Base-by-base conservation (phyloP, 2,113 vertebrate genomes). In the Procavia capensis region DNA sequence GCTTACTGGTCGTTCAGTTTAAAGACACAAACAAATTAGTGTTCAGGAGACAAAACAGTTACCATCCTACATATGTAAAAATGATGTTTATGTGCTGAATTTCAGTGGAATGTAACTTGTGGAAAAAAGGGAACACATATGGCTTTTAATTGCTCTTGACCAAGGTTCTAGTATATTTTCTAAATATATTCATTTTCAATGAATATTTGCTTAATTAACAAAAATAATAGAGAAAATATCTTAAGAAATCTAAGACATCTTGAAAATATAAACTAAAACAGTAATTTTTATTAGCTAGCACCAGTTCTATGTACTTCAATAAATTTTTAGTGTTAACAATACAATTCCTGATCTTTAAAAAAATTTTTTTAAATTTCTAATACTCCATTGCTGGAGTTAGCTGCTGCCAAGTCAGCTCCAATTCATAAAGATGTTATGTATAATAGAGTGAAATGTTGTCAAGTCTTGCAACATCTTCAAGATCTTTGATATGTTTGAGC, bases 1-100 rank as follows among this genome's bases (percentile, higher is more conserved):
- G 59, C 57, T 72, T 93, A 87, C 25, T 39, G 70, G 64, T 89
- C 75, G 80, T 61, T 93, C 39, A 41, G 31, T 87, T 78, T 84
- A 59, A 94, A 96, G 85, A 84, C 41, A 92, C 68, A 88, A 91
- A 74, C 72, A 92, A 50, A 27, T 72, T 95, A 90, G 84, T 57
- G 8, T 31, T 63, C 43, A 20, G 11, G 19, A 41, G 25, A 2
- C 19, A 34, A 14, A 81, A 90, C 9, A n/a, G 13, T 93, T 78
- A 83, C 5, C 39, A 43, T 0, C 20, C 24, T 14, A 39, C 5
- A 14, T 74, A 54, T 50, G 43, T 64, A 61, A 75, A 91, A 92
- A 70, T 22, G 47, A 45, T 43, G 7, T 79, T 88, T 70, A 39
- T 50, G 34, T 85, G 39, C 11, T 59, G 24, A 41, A 81, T 91